These are phyloP conservation scores for Parnassius orleans DNA, from an alignment of 2,888 invertebrate species.

Conservation along the genomic window DNA sequence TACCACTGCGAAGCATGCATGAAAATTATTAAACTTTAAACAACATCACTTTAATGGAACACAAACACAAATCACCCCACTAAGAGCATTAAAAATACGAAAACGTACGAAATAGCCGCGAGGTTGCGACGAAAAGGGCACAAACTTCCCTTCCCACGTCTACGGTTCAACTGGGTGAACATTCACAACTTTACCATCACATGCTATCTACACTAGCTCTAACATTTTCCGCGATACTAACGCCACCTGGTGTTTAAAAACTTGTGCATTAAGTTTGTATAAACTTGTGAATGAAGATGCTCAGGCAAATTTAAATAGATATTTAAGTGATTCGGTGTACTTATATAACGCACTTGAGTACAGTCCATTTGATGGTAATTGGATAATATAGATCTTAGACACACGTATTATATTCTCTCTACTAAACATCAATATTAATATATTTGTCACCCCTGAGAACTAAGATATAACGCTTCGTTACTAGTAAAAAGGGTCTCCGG, in stretches of 20 bases:
- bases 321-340: not conserved
- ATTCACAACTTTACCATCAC: slow-evolving; percentile 24
- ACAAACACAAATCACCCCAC: slow-evolving; percentile 32
- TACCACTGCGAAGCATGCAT: not conserved
- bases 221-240: slow-evolving; percentile 28
- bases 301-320: slow-evolving; percentile 37
- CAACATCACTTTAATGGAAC: slow-evolving; percentile 10
- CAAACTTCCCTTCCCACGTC: slow-evolving; percentile 36
- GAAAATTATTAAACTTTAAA: not conserved
- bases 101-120: slow-evolving; percentile 1
- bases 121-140: slow-evolving; percentile 21
- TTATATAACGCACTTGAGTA: no score
- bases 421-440: no score
- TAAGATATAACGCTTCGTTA: no score
- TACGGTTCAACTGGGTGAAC: slow-evolving; percentile 38
- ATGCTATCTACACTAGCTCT: slow-evolving; percentile 19
- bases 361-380: no score
- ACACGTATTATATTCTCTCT: no score
- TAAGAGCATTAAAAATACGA: not conserved
- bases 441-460: no score
- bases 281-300: slow-evolving; percentile 35
- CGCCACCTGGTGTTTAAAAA: slow-evolving; percentile 51
- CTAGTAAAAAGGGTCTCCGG: no score
- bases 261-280: slow-evolving; percentile 45
- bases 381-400: no score